These are phyloP conservation scores for Perca flavescens DNA, from an alignment of 2,113 vertebrate genomes.

Conservation along the genomic window DNA sequence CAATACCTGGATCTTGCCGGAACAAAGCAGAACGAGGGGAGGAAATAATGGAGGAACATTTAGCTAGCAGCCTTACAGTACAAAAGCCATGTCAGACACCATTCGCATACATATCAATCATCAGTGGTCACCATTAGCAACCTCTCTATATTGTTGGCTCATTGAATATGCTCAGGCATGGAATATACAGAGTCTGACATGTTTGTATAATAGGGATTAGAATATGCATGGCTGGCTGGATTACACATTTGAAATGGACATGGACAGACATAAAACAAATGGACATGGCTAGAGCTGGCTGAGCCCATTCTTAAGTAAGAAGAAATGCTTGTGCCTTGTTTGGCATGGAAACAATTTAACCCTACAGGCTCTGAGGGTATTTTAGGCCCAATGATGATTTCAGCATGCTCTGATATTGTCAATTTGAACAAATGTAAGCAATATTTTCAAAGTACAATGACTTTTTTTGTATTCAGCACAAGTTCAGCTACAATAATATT, in stretches of 20 bases:
- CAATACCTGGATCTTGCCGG: slow-evolving; percentile 84
- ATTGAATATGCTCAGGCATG: slow-evolving; percentile 52
- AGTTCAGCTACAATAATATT: no score
- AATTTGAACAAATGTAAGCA: no score
- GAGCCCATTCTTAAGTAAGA: background rate
- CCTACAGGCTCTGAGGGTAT: no score
- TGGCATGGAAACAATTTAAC: background rate
- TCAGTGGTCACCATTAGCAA: slow-evolving; percentile 63
- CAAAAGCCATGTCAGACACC: slow-evolving; percentile 75
- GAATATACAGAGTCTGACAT: slow-evolving; percentile 34
- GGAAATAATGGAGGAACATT: slow-evolving; percentile 79
- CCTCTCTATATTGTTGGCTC: slow-evolving; percentile 45
- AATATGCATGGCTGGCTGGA: slow-evolving; percentile 6
- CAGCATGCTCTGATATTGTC: no score
- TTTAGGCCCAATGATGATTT: no score
- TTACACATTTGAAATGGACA: slow-evolving; percentile 28
- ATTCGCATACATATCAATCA: slow-evolving; percentile 61
- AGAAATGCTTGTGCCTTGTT: background rate
- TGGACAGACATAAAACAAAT: background rate
- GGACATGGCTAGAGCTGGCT: background rate
- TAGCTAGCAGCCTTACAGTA: slow-evolving; percentile 70
- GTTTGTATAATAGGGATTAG: slow-evolving; percentile 35
- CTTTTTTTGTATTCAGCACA: no score
- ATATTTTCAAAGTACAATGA: no score
- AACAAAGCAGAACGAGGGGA: slow-evolving; percentile 76